Base-by-base conservation (phyloP, 1,140 invertebrate species). In the Calephelis virginiensis region DNA sequence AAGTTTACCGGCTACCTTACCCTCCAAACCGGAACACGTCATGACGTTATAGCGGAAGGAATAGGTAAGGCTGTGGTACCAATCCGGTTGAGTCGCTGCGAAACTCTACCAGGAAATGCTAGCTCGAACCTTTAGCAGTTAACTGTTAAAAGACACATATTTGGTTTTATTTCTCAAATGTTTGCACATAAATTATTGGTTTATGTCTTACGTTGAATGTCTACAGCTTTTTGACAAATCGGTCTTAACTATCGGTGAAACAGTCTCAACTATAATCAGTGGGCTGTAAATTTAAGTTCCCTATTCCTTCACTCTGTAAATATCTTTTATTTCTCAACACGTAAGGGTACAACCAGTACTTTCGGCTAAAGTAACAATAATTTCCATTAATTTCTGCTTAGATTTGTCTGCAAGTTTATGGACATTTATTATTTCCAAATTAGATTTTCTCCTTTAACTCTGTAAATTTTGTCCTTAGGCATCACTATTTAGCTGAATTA, bases 391-490 rank as follows among this genome's bases (percentile, higher is more conserved):
- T 1, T 43, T 46, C 9, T 63, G n/a, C 5, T 43, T 63, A 11
- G 45, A 8, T 48, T 63, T 43, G 7, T 45, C 37, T 17, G 63
- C 63, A 46, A 66, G 40, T 64, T 12, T 49, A 17, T 9, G 63
- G 3, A 64, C 63, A 49, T 64, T 66, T 59, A 61, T 62, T 40
- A 46, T 47, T 61, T 47, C 61, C 63, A 59, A n/a, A 59, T 59
- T 66, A 5, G 46, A 28, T 28, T 61, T 61, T 8, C 60, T 1
- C 3, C 7, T 45, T 14, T 40, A 12, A 9, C 60, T 9, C 9
- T 61, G 60, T 61, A 61, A 45, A 11, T 43, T 9, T 61, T 61
- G 10, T 45, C n/a, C 37, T 61, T n/a, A 8, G 45, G 14, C n/a
- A 38, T 61, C 3, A 28, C 38, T 8, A 61, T 43, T 13, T 61